Evolutionary conservation across 2,797 vertebrate genomes (phyloP).

Genomic region (Monodelphis domestica): DNA sequence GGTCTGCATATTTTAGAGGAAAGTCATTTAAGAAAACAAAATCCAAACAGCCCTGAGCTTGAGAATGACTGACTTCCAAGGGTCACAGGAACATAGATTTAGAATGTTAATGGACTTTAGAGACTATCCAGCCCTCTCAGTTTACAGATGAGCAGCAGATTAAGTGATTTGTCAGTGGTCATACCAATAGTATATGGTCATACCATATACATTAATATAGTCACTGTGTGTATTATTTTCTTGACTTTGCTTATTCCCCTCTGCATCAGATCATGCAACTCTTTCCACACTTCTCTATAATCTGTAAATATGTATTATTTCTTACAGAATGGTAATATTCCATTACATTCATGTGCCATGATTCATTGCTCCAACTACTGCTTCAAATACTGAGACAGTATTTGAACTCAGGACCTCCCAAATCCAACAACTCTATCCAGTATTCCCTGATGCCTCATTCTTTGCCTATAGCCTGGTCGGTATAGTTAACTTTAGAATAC

Average conservation of each 20-base stretch:
- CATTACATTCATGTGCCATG: too few species aligned
- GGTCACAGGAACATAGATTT: neutral
- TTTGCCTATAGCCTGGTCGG: neutral
- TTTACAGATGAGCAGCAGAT: neutral
- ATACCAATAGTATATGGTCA: neutral
- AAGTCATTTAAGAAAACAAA: conserved; percentile 5
- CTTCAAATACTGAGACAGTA: neutral
- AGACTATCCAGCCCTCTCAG: neutral
- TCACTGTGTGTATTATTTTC: too few species aligned
- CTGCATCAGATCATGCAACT: too few species aligned
- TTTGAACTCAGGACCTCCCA: neutral
- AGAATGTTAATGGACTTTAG: neutral
- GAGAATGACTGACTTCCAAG: conserved; percentile 7
- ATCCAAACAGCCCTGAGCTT: conserved; percentile 36
- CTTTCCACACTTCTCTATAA: too few species aligned
- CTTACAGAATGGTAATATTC: too few species aligned
- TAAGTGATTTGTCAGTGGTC: neutral
- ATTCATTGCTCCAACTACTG: too few species aligned
- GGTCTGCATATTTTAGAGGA: conserved; percentile 16
- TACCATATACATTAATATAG: too few species aligned
- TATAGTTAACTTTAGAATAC: neutral
- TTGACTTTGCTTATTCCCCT: too few species aligned
- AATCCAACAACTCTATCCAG: accelerated
- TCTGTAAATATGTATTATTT: too few species aligned
- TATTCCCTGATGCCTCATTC: neutral